Evolutionary conservation across 2,888 invertebrate genomes (phyloP), one percentile per base, ranked within the genome.

Genomic region (Charanyca ferruginea): DNA sequence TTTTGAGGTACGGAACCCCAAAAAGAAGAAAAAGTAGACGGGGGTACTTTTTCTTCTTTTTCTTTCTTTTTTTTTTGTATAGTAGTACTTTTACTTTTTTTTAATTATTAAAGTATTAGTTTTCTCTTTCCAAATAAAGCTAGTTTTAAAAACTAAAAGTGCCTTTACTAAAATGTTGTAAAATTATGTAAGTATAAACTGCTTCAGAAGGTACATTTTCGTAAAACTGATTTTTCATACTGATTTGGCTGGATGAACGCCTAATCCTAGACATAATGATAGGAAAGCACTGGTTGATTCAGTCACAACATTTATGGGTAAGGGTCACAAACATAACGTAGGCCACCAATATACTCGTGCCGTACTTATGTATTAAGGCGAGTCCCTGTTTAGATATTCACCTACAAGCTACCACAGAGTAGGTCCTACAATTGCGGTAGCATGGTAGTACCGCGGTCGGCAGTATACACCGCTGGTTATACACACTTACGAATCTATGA

Each of bases 391-490:
- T 51, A 73, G 61, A 70, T 51, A 73, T 73, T 62, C 58, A 69
- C 65, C 73, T 61, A 59, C 45, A 57, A 51, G 54, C 67, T 53
- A 79, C 85, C 85, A 65, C 86, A 85, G 66, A 75, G 73, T 66
- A 60, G 71, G 71, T 70, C 71, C 83, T 76, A 78, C 70, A 63
- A 71, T 80, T 83, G 86, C 67, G 83, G 85, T 81, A 58, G 60
- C 62, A 60, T 67, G 76, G 79, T 79, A 72, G 81, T 76, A 49
- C 77, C 66, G 83, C 63, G 85, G 85, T 86, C 68, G 58, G 67
- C 72, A 66, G 52, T 81, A 61, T 79, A 80, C 81, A 82, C 75
- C 70, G 77, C 82, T 76, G 65, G 65, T 60, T 78, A 67, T 75
- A 75, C 71, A 80, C 42, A 71, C 41, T 64, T 65, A 73, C 45